Conservation (phyloP, 2,888 invertebrate genomes). For the Dryadula phaetusa region DNA sequence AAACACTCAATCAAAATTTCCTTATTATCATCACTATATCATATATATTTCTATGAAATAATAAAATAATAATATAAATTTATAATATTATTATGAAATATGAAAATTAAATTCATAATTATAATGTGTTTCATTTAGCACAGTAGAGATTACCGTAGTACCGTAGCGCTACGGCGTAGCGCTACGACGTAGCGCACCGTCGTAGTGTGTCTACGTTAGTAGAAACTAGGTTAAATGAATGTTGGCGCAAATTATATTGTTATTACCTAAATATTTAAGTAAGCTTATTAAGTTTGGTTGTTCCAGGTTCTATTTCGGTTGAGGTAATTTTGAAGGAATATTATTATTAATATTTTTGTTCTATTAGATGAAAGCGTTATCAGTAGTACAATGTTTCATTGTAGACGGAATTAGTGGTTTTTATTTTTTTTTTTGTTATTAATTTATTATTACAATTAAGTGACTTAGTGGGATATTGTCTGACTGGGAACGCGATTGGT, state of each 20-base stretch:
- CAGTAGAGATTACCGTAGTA: constrained; percentile 17
- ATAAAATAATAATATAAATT: not conserved
- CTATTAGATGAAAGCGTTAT: too few species aligned
- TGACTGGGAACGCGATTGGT: too few species aligned
- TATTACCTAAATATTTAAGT: constrained; percentile 21
- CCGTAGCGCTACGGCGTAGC: constrained; percentile 17
- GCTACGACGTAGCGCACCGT: not conserved
- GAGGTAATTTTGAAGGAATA: not conserved
- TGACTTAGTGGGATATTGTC: too few species aligned
- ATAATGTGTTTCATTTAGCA: constrained; percentile 15
- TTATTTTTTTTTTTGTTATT: too few species aligned
- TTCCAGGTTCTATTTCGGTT: not conserved
- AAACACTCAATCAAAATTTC: too few species aligned
- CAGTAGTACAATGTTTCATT: too few species aligned
- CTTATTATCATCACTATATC: too few species aligned
- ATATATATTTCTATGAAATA: not conserved
- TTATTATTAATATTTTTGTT: too few species aligned
- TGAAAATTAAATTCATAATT: constrained; percentile 22
- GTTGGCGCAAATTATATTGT: constrained; percentile 20
- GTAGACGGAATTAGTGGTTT: too few species aligned
- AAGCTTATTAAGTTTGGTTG: constrained; percentile 3
- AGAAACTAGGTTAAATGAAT: constrained; percentile 21
- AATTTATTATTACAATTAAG: too few species aligned
- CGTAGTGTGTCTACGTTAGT: constrained; percentile 6
- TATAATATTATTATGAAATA: constrained; percentile 16